Evolutionary conservation across 2,113 vertebrate genomes (phyloP).

Genomic region (Vidua chalybeata): DNA sequence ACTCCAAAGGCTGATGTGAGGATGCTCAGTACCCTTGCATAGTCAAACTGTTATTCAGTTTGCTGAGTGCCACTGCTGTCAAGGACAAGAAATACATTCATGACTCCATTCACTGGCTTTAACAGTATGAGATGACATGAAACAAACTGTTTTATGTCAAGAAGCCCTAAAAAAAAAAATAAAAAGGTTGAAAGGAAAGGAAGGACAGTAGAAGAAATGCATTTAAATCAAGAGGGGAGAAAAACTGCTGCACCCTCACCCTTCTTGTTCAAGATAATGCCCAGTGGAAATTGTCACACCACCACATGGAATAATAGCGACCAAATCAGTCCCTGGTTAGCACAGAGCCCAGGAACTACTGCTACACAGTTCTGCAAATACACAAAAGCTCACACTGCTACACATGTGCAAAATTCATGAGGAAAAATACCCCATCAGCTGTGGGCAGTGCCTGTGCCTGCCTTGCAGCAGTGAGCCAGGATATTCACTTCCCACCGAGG

Average conservation of each 20-base stretch:
- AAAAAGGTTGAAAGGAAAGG: background rate
- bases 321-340: background rate
- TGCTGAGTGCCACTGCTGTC: slow-evolving; percentile 23
- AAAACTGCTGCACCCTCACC: background rate
- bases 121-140: background rate
- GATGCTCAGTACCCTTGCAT: background rate
- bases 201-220: background rate
- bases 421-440: background rate
- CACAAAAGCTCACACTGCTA: background rate
- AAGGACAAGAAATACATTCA: slow-evolving; percentile 52
- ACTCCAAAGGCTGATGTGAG: background rate
- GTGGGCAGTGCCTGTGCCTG: background rate
- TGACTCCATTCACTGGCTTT: background rate
- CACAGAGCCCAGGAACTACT: background rate
- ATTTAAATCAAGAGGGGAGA: slow-evolving; percentile 5
- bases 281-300: background rate
- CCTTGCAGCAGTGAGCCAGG: background rate
- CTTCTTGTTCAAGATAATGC: background rate
- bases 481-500: background rate
- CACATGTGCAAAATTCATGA: background rate
- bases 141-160: slow-evolving; percentile 16
- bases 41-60: slow-evolving; percentile 28
- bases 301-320: background rate
- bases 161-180: background rate
- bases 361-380: background rate